These are phyloP conservation scores for Takifugu rubripes DNA, from an alignment of 2,797 vertebrate species.

Conservation along the genomic window DNA sequence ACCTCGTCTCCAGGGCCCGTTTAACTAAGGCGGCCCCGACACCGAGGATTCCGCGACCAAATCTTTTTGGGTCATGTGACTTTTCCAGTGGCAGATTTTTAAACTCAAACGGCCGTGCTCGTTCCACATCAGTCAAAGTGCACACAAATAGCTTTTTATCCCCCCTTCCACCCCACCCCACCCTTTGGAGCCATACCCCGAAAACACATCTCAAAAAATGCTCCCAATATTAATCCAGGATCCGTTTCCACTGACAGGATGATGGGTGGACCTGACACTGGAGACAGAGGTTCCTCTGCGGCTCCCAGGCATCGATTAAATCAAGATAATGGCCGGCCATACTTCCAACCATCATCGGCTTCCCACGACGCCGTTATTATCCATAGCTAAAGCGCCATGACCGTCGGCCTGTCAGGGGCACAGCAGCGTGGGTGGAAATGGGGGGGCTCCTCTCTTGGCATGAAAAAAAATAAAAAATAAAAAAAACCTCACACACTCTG, in stretches of 20 bases:
- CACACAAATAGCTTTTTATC: slow-evolving; percentile 53
- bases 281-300: slow-evolving; percentile 55
- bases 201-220: slow-evolving; percentile 57
- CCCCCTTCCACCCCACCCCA: neutral
- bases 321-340: slow-evolving; percentile 65
- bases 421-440: slow-evolving; percentile 34
- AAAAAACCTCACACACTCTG: slow-evolving; percentile 5
- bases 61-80: slow-evolving; percentile 1
- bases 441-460: neutral
- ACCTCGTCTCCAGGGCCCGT: slow-evolving; percentile 12
- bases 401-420: slow-evolving; percentile 63
- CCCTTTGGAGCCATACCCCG: slow-evolving; percentile 42
- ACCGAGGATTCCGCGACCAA: neutral
- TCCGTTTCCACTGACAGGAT: slow-evolving; percentile 69
- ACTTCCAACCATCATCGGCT: slow-evolving; percentile 60
- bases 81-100: slow-evolving; percentile 29
- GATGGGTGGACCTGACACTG: slow-evolving; percentile 69
- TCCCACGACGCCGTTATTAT: slow-evolving; percentile 56
- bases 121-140: slow-evolving; percentile 50
- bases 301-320: slow-evolving; percentile 62
- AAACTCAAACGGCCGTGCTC: slow-evolving; percentile 47
- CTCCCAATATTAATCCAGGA: slow-evolving; percentile 60
- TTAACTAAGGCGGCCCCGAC: neutral
- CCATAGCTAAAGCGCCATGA: neutral
- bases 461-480: no score